Evolutionary conservation across 2,888 invertebrate genomes (phyloP), one percentile per base, ranked within the genome.

Genomic region (Onchidella celtica): DNA sequence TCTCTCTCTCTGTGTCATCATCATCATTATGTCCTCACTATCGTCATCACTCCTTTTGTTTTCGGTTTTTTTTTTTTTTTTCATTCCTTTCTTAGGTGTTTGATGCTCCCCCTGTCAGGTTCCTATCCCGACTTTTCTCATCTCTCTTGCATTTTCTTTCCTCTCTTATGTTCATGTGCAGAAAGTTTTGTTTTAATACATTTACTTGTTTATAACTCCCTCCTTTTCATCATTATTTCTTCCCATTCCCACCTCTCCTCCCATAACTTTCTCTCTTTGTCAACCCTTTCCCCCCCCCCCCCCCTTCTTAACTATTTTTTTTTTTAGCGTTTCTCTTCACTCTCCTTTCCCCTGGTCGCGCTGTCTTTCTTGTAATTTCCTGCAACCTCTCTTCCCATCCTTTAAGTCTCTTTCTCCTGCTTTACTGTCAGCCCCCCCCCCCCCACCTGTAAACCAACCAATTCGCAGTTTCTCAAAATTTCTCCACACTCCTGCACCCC

Each of bases 31-130:
- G 17, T 17, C n/a, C 29, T 57, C 21, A 21, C 32, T 32, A 2
- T 6, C 27, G 17, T 11, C n/a, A 14, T 73, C 59, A 21, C 29
- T 32, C 27, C 24, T 11, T 70, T 11, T 70, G 47, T 70, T 29
- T 55, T 24, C 14, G n/a, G 38, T 24, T 47, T 27, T 70, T 24
- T 11, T 27, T 47, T 24, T 40, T 1, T 40, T 1, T 70, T 24
- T 75, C 9, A 63, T 38, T 75, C 74, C 38, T 38, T 75, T 36
- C 32, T 38, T 63, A 11, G 32, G 21, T 63, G 21, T 61, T 24
- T 61, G 9, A 63, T 34, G 14, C 61, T 74, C 34, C n/a, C 61
- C n/a, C 9, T 66, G 3, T 66, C 29, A 2, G 17, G 40, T 17
- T 40, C 29, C 47, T n/a, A 2, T 47, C 65, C 32, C 32, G 11